Conservation (phyloP, 2,888 invertebrate species). For the Crematogaster levior region DNA sequence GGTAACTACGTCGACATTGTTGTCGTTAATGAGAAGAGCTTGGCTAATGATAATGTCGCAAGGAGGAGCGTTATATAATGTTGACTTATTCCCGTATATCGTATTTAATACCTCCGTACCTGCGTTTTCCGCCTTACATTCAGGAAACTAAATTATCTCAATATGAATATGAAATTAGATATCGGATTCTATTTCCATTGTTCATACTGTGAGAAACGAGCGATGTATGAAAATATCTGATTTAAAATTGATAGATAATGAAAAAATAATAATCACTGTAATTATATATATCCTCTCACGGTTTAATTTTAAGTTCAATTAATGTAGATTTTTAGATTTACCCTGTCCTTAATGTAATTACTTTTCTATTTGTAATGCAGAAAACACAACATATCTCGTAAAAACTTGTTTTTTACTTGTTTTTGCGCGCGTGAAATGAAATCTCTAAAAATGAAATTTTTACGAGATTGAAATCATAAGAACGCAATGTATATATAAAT, state of each 20-base stretch:
- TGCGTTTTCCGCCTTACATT: conserved; percentile 23
- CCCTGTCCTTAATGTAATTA: conserved; percentile 29
- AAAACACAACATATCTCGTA: neutral
- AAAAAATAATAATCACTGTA: conserved; percentile 31
- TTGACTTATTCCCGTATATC: conserved; percentile 50
- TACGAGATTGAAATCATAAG: conserved; percentile 3
- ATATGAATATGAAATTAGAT: conserved; percentile 70
- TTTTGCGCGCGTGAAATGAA: conserved; percentile 20
- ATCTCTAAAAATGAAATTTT: conserved; percentile 18
- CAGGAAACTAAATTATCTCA: conserved; percentile 72
- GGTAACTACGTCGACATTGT: conserved; percentile 60
- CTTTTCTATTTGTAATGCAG: conserved; percentile 23
- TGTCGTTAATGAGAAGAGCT: conserved; percentile 57
- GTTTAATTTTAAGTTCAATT: conserved; percentile 28
- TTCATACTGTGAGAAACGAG: conserved; percentile 2
- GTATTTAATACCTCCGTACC: conserved; percentile 10
- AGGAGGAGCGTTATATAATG: conserved; percentile 50
- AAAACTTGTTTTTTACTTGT: conserved; percentile 14
- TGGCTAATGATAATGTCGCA: conserved; percentile 59
- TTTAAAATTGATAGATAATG: conserved; percentile 33
- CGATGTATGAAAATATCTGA: conserved; percentile 21
- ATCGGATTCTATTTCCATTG: conserved; percentile 63
- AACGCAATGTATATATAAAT: conserved; percentile 4
- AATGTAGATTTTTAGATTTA: conserved; percentile 1
- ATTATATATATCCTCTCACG: neutral